phyloP scores from a whole-genome alignment of 2,797 vertebrate genomes.

The Cryptoblepharus egeriae region DNA sequence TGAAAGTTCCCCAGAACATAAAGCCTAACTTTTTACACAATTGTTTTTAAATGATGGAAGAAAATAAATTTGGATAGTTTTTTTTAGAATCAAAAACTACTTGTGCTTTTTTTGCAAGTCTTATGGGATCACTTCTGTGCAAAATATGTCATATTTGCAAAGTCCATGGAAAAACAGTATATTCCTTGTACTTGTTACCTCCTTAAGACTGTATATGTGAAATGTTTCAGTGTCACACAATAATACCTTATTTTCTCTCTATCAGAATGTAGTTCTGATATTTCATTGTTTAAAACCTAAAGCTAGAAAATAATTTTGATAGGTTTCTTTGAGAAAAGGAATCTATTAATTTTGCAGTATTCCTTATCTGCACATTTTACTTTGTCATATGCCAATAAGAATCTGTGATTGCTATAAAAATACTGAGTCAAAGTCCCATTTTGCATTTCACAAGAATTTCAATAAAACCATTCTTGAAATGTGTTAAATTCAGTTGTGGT shows the following conservation, averaged over 20 bases:
- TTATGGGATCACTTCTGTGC: slow-evolving; percentile 25
- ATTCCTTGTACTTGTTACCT: slow-evolving; percentile 36
- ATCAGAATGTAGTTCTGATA: slow-evolving; percentile 59
- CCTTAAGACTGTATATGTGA: slow-evolving; percentile 52
- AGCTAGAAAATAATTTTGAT: slow-evolving; percentile 35
- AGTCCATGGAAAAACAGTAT: slow-evolving; percentile 57
- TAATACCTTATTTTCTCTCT: slow-evolving; percentile 65
- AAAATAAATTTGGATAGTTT: slow-evolving; percentile 24
- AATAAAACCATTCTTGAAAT: slow-evolving; percentile 64
- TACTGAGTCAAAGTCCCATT: slow-evolving; percentile 50
- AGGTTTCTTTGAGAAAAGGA: slow-evolving; percentile 48
- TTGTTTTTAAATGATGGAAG: slow-evolving; percentile 41
- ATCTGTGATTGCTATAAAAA: slow-evolving; percentile 59
- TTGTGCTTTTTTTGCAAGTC: slow-evolving; percentile 28
- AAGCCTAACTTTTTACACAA: slow-evolving; percentile 56
- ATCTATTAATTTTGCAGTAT: slow-evolving; percentile 30
- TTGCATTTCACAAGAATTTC: slow-evolving; percentile 56
- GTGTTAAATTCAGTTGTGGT: background rate
- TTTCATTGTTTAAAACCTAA: slow-evolving; percentile 48
- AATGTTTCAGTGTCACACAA: slow-evolving; percentile 56
- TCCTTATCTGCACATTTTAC: slow-evolving; percentile 60
- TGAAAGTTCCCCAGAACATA: slow-evolving; percentile 56
- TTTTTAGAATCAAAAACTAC: slow-evolving; percentile 31
- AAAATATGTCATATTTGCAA: slow-evolving; percentile 63
- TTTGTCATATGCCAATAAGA: slow-evolving; percentile 49